phyloP scores from a whole-genome alignment of 2,797 vertebrate species.

The Echeneis naucrates region DNA sequence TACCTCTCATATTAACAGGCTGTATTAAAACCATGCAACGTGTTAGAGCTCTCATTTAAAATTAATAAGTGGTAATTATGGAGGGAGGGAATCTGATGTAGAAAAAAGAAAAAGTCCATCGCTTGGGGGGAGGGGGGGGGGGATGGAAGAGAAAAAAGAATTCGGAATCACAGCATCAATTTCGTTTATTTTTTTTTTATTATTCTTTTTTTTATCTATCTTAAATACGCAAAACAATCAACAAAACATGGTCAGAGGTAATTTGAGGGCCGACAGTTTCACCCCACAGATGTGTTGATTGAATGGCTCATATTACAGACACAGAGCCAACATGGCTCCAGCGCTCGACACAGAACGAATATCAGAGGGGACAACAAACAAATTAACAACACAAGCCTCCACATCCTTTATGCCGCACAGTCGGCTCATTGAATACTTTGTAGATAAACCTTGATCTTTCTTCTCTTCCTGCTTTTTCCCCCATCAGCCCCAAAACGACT shows the following conservation, averaged over 20 bases:
- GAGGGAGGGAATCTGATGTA: slow-evolving; percentile 78
- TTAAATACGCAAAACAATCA: slow-evolving; percentile 17
- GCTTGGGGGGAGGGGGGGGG: neutral
- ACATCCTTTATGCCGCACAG: slow-evolving; percentile 22
- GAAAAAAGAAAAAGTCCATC: slow-evolving; percentile 52
- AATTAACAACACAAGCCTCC: slow-evolving; percentile 35
- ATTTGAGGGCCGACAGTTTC: slow-evolving; percentile 17
- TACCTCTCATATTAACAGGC: slow-evolving; percentile 92
- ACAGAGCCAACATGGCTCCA: slow-evolving; percentile 49
- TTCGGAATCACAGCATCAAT: neutral
- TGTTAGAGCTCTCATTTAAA: slow-evolving; percentile 98
- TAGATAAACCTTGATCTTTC: neutral
- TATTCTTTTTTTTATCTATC: neutral
- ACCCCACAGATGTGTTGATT: slow-evolving; percentile 37
- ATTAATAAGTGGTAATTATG: slow-evolving; percentile 99
- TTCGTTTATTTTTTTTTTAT: too few species aligned
- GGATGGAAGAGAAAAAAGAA: slow-evolving; percentile 10
- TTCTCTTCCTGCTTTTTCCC: neutral
- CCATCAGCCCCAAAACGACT: neutral
- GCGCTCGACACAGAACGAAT: slow-evolving; percentile 24
- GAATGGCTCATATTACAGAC: slow-evolving; percentile 23
- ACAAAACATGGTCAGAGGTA: slow-evolving; percentile 7
- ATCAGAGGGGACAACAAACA: slow-evolving; percentile 46
- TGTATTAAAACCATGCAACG: slow-evolving; percentile 97
- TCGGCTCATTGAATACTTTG: slow-evolving; percentile 29